These are phyloP conservation scores for Hydra vulgaris DNA, from an alignment of 30 jellyfish, hydroid and myxozoan genomes.

Conservation along the genomic window DNA sequence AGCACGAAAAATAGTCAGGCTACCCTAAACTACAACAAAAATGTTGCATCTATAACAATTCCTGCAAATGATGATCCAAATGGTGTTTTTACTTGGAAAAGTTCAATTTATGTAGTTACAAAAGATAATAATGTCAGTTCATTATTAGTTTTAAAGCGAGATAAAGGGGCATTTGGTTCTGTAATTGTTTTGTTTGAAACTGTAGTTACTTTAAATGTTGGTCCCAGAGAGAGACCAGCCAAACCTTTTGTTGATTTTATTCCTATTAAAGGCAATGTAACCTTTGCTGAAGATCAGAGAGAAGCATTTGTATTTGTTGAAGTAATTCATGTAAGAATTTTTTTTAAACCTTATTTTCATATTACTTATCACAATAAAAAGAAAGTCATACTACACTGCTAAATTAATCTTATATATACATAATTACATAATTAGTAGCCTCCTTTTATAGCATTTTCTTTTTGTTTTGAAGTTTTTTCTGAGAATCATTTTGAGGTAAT, in stretches of 20 bases:
- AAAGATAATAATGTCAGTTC: slow-evolving; percentile 55
- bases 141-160: slow-evolving; percentile 52
- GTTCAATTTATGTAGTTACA: slow-evolving; percentile 54
- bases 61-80: slow-evolving; percentile 96
- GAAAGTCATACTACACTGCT: too few species aligned
- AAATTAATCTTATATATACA: too few species aligned
- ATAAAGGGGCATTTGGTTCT: slow-evolving; percentile 56
- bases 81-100: slow-evolving; percentile 74
- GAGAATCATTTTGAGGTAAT: too few species aligned
- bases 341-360: too few species aligned
- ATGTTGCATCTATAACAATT: slow-evolving; percentile 46
- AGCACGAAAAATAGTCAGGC: slow-evolving; percentile 38
- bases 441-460: too few species aligned
- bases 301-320: slow-evolving; percentile 54
- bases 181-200: slow-evolving; percentile 61
- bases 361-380: too few species aligned
- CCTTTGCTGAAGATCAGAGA: slow-evolving; percentile 35
- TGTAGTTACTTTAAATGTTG: slow-evolving; percentile 28
- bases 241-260: slow-evolving; percentile 64
- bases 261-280: slow-evolving; percentile 36
- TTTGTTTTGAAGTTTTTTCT: too few species aligned
- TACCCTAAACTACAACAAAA: slow-evolving; percentile 50
- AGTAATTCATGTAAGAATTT: slow-evolving; percentile 72
- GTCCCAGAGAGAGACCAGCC: slow-evolving; percentile 51
- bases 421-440: too few species aligned